Conservation (phyloP, 2,797 vertebrate species). For the Australoheros facetus region DNA sequence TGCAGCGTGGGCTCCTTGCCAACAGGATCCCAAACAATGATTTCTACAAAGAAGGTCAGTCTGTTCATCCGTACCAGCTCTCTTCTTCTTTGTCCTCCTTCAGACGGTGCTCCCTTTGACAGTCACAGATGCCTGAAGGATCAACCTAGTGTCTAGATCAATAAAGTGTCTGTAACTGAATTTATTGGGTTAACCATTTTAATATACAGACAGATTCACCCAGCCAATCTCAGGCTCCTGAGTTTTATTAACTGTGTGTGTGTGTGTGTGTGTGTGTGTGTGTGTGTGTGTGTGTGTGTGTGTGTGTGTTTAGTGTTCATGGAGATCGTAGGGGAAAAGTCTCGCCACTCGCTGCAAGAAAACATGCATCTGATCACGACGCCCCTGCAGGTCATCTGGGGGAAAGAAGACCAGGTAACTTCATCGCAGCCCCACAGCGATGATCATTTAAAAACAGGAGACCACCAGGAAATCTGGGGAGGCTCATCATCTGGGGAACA, state of each 20-base stretch:
- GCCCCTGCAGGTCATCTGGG: slow-evolving; percentile 93
- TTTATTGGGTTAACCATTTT: no score
- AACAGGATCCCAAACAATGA: slow-evolving; percentile 67
- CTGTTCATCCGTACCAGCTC: not conserved
- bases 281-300: not conserved
- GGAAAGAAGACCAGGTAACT: slow-evolving; percentile 92
- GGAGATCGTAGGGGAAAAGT: slow-evolving; percentile 85
- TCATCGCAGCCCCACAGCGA: not conserved
- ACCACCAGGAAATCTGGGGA: no score
- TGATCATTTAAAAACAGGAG: not conserved
- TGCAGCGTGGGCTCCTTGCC: slow-evolving; percentile 60
- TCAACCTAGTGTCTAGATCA: no score
- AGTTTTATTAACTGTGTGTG: no score
- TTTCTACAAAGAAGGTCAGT: slow-evolving; percentile 73
- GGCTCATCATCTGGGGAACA: not conserved
- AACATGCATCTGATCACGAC: slow-evolving; percentile 88
- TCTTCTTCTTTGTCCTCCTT: not conserved
- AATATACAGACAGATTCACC: no score
- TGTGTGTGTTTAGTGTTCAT: slow-evolving; percentile 82
- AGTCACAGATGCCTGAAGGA: not conserved
- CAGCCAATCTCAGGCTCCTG: no score
- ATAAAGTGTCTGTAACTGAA: no score
- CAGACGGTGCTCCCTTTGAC: not conserved
- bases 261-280: no score
- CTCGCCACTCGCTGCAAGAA: slow-evolving; percentile 86